Base-by-base conservation (phyloP, 2,113 vertebrate species). In the Piprites chloris region DNA sequence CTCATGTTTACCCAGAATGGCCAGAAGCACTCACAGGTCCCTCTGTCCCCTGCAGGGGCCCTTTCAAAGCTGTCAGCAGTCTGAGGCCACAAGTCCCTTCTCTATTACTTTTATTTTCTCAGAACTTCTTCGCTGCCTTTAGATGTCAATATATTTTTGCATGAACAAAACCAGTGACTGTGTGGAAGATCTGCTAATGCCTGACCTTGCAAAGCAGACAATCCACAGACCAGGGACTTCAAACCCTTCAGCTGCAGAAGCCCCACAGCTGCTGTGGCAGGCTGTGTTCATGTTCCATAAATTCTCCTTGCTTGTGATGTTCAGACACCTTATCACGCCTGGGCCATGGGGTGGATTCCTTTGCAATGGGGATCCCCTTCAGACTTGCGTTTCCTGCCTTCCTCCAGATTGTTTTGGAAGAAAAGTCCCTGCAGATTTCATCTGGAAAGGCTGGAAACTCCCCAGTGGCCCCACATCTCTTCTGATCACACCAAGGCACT, bases 81-180 rank as follows among this genome's bases (percentile, higher is more conserved):
- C 58, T 3, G 37, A n/a, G 55, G 46, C 7, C 41, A 2, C 0
- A 0, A 65, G n/a, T 62, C 24, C 41, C 44, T 90, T 46, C 55
- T n/a, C 17, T 4, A 3, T 35, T 44, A 23, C 15, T 62, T 93
- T 74, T 19, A 42, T 69, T 85, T 76, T 50, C 50, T 79, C 63
- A 26, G 30, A n/a, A 5, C 26, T 77, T 62, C 37, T 61, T 49
- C 59, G 21, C 35, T 90, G 37, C 32, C 21, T 94, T 84, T 65
- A 27, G 22, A 8, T 4, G 15, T 19, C 33, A 58, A 41, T 1
- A 0, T 46, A 42, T 56, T 89, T 78, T 66, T 11, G 47, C 26
- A 37, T 0, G 0, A 85, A 26, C 24, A 71, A 46, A 78, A 14
- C 7, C 19, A 55, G 39, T 4, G 42, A 28, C 49, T 33, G 32